phyloP scores from a whole-genome alignment of 2,797 vertebrate genomes.

The Hydrolagus colliei region DNA sequence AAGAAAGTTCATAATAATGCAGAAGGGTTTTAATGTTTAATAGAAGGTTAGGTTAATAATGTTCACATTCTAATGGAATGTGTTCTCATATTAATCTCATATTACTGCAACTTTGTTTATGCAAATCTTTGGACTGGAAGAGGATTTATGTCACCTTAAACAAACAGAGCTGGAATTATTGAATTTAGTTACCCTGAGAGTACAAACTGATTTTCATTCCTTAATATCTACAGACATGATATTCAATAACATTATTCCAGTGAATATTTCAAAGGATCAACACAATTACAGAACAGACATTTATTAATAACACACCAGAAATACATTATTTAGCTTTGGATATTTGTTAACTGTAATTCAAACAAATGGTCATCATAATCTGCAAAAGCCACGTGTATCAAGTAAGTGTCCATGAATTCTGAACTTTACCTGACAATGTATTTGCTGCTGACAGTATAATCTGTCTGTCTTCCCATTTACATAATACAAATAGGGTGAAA shows the following conservation, averaged over 20 bases:
- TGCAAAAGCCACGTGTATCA: too few species aligned
- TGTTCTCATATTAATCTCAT: neutral
- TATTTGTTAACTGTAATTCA: too few species aligned
- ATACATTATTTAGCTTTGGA: neutral
- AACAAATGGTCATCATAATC: too few species aligned
- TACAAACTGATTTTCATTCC: neutral
- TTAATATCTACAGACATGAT: constrained; percentile 4
- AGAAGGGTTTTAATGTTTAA: neutral
- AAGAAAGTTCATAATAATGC: neutral
- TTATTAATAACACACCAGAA: neutral
- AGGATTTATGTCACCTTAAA: neutral
- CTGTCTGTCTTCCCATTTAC: too few species aligned
- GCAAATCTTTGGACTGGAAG: neutral
- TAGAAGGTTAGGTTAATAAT: neutral
- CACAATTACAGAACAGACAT: neutral
- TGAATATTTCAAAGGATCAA: neutral
- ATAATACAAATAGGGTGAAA: too few species aligned
- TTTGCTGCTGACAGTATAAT: too few species aligned
- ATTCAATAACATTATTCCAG: neutral
- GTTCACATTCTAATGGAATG: neutral
- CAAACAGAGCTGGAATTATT: neutral
- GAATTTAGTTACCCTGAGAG: neutral
- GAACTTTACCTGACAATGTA: too few species aligned
- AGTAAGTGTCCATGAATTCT: too few species aligned
- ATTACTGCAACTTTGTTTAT: neutral